phyloP scores from a whole-genome alignment of 2,888 invertebrate species.

The Sinelater perroti region DNA sequence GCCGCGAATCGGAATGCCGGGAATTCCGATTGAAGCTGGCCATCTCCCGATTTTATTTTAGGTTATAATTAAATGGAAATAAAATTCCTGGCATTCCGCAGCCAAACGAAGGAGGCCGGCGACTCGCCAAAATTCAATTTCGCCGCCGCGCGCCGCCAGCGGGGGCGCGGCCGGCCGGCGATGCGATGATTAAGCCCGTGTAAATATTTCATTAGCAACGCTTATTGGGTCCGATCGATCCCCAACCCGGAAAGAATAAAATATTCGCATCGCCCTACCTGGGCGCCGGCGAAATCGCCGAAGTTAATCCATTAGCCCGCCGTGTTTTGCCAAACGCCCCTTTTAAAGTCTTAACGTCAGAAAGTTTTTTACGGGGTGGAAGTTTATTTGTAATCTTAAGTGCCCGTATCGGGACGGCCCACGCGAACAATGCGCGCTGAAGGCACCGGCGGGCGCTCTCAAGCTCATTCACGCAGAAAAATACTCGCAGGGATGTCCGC shows the following conservation, averaged over 20 bases:
- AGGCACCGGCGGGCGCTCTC: too few species aligned
- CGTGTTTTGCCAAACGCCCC: constrained; percentile 3
- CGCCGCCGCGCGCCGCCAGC: neutral
- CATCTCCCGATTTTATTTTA: constrained; percentile 27
- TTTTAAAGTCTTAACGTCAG: constrained; percentile 3
- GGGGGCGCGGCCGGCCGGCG: neutral
- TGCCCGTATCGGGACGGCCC: neutral
- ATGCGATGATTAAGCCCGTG: constrained; percentile 8
- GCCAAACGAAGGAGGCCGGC: constrained; percentile 13
- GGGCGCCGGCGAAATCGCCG: neutral
- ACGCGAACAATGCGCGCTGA: too few species aligned
- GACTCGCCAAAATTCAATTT: constrained; percentile 19
- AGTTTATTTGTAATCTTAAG: constrained; percentile 5
- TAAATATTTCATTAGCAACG: constrained; percentile 15
- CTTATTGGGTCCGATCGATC: constrained; percentile 3
- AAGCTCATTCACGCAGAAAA: too few species aligned
- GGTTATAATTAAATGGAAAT: constrained; percentile 31
- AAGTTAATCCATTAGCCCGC: constrained; percentile 1
- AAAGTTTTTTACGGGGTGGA: neutral
- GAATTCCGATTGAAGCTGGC: constrained; percentile 28
- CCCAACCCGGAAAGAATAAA: neutral
- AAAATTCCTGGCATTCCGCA: constrained; percentile 19
- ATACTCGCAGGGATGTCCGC: too few species aligned
- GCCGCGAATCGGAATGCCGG: constrained; percentile 22
- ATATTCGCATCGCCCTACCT: neutral